Conservation (phyloP, 2,888 invertebrate species). For the Abscondita cerata region DNA sequence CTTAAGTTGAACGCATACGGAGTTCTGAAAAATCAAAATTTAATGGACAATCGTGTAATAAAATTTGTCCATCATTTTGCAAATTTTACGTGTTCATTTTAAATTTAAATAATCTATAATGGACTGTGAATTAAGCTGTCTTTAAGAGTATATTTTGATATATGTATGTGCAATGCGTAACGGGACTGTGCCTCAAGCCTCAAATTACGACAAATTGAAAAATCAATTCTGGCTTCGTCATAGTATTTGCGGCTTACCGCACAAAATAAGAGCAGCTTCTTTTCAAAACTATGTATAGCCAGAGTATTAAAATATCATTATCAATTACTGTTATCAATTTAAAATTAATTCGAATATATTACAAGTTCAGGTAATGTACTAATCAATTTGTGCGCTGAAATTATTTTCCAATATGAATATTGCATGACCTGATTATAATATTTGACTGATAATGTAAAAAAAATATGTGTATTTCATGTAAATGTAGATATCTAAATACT, state of each 20-base stretch:
- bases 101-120: not conserved
- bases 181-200: constrained; percentile 23
- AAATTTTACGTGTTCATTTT: too few relatives aligned
- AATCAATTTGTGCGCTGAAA: not conserved
- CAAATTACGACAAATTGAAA: constrained; percentile 13
- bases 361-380: constrained; percentile 1
- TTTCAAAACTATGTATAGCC: constrained; percentile 3
- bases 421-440: constrained; percentile 31
- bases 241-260: constrained; percentile 25
- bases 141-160: constrained; percentile 28
- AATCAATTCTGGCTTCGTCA: constrained; percentile 21
- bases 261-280: constrained; percentile 27
- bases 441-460: constrained; percentile 47
- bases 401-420: constrained; percentile 16
- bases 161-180: constrained; percentile 28
- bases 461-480: constrained; percentile 52
- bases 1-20: too few relatives aligned
- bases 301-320: constrained; percentile 7
- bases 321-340: constrained; percentile 12
- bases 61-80: too few relatives aligned
- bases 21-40: too few relatives aligned
- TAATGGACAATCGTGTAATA: too few relatives aligned
- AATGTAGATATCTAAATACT: constrained; percentile 47
- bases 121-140: too few relatives aligned
- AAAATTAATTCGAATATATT: constrained; percentile 8